Base-by-base conservation (phyloP, 1,140 invertebrate species). In the Caenorhabditis brenneri region DNA sequence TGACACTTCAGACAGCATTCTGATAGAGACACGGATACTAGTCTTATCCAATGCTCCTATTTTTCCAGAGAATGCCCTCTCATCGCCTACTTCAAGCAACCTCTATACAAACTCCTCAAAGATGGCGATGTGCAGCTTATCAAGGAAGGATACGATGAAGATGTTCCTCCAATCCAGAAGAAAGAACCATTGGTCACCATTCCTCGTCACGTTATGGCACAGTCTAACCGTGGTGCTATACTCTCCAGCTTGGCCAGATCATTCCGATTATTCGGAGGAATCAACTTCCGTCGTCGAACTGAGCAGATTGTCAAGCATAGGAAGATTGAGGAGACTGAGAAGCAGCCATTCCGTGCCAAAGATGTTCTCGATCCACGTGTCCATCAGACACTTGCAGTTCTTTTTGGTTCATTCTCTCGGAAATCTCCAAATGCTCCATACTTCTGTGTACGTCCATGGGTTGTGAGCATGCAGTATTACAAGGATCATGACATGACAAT, bases 381-480 rank as follows among this genome's bases (percentile, higher is more conserved):
- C 91, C 97, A 98, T 91, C 97, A 99, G 92, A 92, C 94, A 49
- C 91, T 99, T 10, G 94, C 95, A 7, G 94, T 98, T 36, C 92
- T 98, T 36, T 96, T 98, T 90, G 97, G 96, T 89, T 97, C 95
- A 91, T 97, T 95, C 89, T 95, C 95, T 81, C 93, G 93, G 85
- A 93, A 94, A 55, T 95, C 95, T 12, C 81, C 87, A 29, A 88
- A 86, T 42, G 74, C 86, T 58, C 82, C 82, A 16, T 88, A 84
- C 58, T 91, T 91, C 24, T 90, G 89, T 84, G 90, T 87, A 15
- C 86, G 90, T 15, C 89, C 89, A 6, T 90, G 94, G 94, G 93
- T 96, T 24, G 94, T 96, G 0, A 94, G 94, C 69, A 99, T 99
- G 95, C 95, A 97, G 86, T 95, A 97, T 91, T 98, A 99, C 91